phyloP scores from a whole-genome alignment of 2,113 vertebrate species.

The Myodes glareolus region DNA sequence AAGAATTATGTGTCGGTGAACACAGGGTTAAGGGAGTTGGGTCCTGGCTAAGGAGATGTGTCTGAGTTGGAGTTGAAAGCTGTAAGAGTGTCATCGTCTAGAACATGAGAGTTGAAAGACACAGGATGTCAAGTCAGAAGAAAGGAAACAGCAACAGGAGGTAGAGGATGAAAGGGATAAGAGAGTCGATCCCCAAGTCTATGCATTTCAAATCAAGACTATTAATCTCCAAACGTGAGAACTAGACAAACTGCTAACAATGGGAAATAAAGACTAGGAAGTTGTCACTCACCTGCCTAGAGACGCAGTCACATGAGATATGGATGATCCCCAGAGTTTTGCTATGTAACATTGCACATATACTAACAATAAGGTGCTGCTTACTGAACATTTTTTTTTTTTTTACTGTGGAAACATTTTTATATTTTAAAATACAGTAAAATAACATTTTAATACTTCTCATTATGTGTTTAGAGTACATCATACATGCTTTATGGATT shows the following conservation, averaged over 20 bases:
- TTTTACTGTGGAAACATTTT: neutral
- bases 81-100: too few species aligned
- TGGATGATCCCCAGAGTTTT: neutral
- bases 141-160: neutral
- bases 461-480: neutral
- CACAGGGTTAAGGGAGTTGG: neutral
- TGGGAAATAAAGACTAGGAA: neutral
- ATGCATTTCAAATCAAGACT: neutral
- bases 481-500: too few species aligned
- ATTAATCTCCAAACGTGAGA: neutral
- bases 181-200: neutral
- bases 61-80: neutral
- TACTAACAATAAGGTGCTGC: neutral
- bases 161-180: fast-evolving
- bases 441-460: neutral
- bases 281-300: neutral
- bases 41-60: neutral
- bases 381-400: neutral
- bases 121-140: neutral
- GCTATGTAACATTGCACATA: neutral
- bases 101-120: neutral
- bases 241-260: neutral
- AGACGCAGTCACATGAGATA: neutral
- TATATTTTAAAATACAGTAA: neutral
- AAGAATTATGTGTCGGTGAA: neutral